Evolutionary conservation across 2,797 vertebrate species (phyloP), one percentile per base, ranked within the genome.

Genomic region (Aselliscus stoliczkanus): DNA sequence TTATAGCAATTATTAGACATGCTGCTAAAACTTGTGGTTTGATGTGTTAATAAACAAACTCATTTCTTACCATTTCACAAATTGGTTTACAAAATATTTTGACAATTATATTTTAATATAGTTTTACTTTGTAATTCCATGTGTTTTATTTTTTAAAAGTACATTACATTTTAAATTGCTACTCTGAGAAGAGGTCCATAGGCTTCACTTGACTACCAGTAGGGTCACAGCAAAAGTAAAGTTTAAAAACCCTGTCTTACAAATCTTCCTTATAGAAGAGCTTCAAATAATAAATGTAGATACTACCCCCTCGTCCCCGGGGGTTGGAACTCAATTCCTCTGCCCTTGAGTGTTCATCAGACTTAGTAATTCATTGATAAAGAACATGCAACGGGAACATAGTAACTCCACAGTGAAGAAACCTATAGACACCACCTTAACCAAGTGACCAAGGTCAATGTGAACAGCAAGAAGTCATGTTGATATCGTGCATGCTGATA

Each of bases 241-340:
- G 39, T 18, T 42, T 21, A 52, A 75, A 58, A 42, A 18, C 60
- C 39, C 31, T 80, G 62, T 27, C 52, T 50, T 75, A 47, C 62
- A 92, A 52, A n/a, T 50, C 15, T 70, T 62, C 52, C 47, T 50
- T 39, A 54, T 9, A 70, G 64, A 70, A 64, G 47, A 50, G 14
- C 70, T 77, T 62, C 84, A 72, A 42, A 44, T 69, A 44, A 77
- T 44, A 58, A 54, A 9, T 17, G 56, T 76, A 69, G n/a, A 14
- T 21, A 31, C 11, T 34, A 14, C 29, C 29, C 6, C 2, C 54
- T 25, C 1, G 1, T 4, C 2, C 54, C 31, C 1, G 1, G 0
- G 65, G 39, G 3, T 31, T 31, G 12, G n/a, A 56, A 4, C 17
- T 58, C 65, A 34, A 10, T 72, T 15, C 13, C 25, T 42, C 29